These are phyloP conservation scores for Cherax quadricarinatus DNA, from an alignment of 1,140 invertebrate species.

Conservation along the genomic window DNA sequence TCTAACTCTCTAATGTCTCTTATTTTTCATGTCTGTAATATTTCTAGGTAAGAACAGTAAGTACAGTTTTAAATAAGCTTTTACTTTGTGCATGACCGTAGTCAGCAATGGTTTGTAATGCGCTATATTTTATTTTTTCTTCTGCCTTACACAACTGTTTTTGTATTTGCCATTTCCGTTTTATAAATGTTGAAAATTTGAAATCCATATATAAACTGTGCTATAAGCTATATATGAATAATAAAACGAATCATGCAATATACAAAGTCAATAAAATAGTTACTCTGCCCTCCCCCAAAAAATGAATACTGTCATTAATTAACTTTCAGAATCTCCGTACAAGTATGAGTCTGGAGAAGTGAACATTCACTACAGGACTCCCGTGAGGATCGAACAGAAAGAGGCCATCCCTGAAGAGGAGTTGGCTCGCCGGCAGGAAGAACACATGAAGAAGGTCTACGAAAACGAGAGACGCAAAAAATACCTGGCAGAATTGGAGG, in stretches of 20 bases:
- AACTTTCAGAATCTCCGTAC: slow-evolving; percentile 85
- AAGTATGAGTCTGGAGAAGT: slow-evolving; percentile 94
- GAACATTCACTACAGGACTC: slow-evolving; percentile 93
- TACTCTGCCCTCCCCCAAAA: background rate
- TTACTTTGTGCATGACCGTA: background rate
- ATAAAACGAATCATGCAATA: background rate
- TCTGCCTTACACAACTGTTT: background rate
- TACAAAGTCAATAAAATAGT: background rate
- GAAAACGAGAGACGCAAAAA: slow-evolving; percentile 90
- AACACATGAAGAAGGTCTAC: slow-evolving; percentile 92
- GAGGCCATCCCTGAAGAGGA: slow-evolving; percentile 82
- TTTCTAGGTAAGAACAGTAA: slow-evolving; percentile 59
- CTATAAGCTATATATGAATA: background rate
- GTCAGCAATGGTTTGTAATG: background rate
- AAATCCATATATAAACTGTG: too few relatives aligned
- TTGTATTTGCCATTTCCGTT: background rate
- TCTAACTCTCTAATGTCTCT: slow-evolving; percentile 17
- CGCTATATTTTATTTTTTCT: background rate
- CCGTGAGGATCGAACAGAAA: slow-evolving; percentile 89
- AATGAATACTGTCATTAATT: background rate
- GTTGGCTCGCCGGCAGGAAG: slow-evolving; percentile 88
- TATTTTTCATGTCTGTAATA: slow-evolving; percentile 49
- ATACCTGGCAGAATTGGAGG: slow-evolving; percentile 88
- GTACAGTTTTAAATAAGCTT: background rate
- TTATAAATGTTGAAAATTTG: too few relatives aligned